A percentile compares a stretch with the other conserved stretches of the same genome.
phyloP scores from a whole-genome alignment of 2,797 vertebrate species.

The Pseudochromis fuscus region DNA sequence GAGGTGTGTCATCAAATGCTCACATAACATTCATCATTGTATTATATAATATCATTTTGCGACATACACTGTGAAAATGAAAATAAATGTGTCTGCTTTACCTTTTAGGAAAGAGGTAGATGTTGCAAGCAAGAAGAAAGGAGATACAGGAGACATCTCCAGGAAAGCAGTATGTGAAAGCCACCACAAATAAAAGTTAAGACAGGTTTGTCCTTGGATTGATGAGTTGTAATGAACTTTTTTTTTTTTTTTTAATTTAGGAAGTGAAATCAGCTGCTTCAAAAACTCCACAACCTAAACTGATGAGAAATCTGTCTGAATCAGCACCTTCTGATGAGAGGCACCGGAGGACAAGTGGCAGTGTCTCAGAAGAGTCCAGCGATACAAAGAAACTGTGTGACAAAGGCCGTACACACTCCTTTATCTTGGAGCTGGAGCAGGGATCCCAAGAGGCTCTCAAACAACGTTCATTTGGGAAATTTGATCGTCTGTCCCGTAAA shows the following conservation, averaged over 20 bases:
- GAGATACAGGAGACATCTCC: slow-evolving; percentile 84
- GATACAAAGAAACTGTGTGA: slow-evolving; percentile 87
- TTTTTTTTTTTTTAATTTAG: slow-evolving; percentile 65
- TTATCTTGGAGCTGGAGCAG: slow-evolving; percentile 87
- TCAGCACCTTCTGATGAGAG: slow-evolving; percentile 86
- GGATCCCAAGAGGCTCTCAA: slow-evolving; percentile 88
- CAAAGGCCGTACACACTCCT: slow-evolving; percentile 84
- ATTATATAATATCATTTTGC: too few relatives aligned
- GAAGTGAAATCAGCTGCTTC: slow-evolving; percentile 85
- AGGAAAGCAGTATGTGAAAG: slow-evolving; percentile 87
- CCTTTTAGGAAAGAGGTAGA: slow-evolving; percentile 87
- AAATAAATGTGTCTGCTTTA: background rate
- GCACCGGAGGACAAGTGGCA: slow-evolving; percentile 83
- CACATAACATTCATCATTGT: background rate
- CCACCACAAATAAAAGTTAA: background rate
- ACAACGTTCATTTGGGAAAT: slow-evolving; percentile 86
- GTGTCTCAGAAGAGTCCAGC: slow-evolving; percentile 82
- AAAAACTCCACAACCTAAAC: slow-evolving; percentile 83
- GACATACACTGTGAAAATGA: background rate
- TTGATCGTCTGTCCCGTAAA: slow-evolving; percentile 88
- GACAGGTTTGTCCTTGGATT: background rate
- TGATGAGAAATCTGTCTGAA: slow-evolving; percentile 86
- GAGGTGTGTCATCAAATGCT: slow-evolving; percentile 79
- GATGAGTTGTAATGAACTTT: background rate
- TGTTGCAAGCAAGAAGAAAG: slow-evolving; percentile 87